Conservation (phyloP, 2,797 vertebrate species). For the Gadopsis bispinosus region DNA sequence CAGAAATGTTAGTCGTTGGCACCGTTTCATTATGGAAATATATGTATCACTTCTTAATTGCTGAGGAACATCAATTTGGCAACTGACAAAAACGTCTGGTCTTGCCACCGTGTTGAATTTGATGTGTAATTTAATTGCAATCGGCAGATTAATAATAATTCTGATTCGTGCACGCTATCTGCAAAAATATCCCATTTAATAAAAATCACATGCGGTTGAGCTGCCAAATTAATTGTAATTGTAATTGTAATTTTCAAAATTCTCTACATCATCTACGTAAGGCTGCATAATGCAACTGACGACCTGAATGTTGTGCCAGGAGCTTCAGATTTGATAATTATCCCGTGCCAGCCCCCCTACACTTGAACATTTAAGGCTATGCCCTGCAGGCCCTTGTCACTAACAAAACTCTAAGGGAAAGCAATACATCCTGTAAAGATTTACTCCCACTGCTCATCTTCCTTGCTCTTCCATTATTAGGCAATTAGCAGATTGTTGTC, state of each 20-base stretch:
- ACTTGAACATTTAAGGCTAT: slow-evolving; percentile 37
- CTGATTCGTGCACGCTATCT: background rate
- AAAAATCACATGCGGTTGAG: background rate
- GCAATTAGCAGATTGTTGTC: slow-evolving; percentile 76
- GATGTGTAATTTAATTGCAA: slow-evolving; percentile 38
- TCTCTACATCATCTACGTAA: slow-evolving; percentile 6
- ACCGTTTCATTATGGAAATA: slow-evolving; percentile 34
- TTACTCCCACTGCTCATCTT: slow-evolving; percentile 53
- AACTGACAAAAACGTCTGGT: slow-evolving; percentile 33
- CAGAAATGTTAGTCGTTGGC: slow-evolving; percentile 40
- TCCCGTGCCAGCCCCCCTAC: slow-evolving; percentile 9
- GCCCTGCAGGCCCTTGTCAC: slow-evolving; percentile 34
- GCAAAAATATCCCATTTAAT: slow-evolving; percentile 22
- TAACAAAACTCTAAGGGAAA: slow-evolving; percentile 36
- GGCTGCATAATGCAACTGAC: slow-evolving; percentile 23
- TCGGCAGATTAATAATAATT: slow-evolving; percentile 21
- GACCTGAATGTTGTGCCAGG: slow-evolving; percentile 9
- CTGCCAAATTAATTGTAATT: slow-evolving; percentile 17
- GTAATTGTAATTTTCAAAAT: slow-evolving; percentile 15
- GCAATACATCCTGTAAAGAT: slow-evolving; percentile 42
- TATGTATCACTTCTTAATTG: slow-evolving; percentile 46
- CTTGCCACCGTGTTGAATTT: slow-evolving; percentile 27
- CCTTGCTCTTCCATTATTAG: slow-evolving; percentile 66
- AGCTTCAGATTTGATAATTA: slow-evolving; percentile 45
- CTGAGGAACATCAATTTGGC: slow-evolving; percentile 37